Evolutionary conservation across 1,140 invertebrate genomes (phyloP), one percentile per base, ranked within the genome.

Genomic region (Solenopsis invicta): DNA sequence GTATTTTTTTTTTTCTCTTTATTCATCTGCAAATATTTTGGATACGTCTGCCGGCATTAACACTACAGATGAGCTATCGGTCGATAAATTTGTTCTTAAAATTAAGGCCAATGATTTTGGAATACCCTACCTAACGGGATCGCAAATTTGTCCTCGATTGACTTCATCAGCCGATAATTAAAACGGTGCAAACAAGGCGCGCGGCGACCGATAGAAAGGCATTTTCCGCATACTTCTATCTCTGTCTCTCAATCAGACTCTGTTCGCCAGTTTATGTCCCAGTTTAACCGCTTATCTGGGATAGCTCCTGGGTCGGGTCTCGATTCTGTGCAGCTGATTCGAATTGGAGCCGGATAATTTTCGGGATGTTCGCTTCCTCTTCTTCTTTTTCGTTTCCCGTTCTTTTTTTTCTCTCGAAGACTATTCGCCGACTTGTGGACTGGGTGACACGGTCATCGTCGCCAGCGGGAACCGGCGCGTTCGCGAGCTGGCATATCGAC

Each of bases 161-260:
- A 66, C 18, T 66, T 80, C 5, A 37, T 80, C n/a, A 54, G 1
- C 0, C 12, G 45, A 67, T 80, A 80, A 69, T 69, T 80, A 69
- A 37, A 67, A 54, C 29, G 18, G 1, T 16, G 45, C 13, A 34
- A 80, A 61, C 45, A 76, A 45, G 21, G 21, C 2, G 21, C 9
- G 29, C 16, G 6, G 13, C 16, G 24, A 41, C 16, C 4, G 16
- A 21, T 9, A 21, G 6, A 34, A 67, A 80, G 54, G 66, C n/a
- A 13, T 54, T 69, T 66, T 34, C 61, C 61, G 61, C 34, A 13
- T 56, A 12, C 69, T 29, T 18, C 48, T 71, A 21, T 10, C 12
- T 34, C 16, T 62, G 1, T 50, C 3, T 74, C 34, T 75, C 56
- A 16, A 37, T 64, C 4, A 8, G 41, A 48, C 9, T 82, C 37